These are phyloP conservation scores for Drosophila dives DNA, from an alignment of 2,888 invertebrate genomes.

Conservation along the genomic window DNA sequence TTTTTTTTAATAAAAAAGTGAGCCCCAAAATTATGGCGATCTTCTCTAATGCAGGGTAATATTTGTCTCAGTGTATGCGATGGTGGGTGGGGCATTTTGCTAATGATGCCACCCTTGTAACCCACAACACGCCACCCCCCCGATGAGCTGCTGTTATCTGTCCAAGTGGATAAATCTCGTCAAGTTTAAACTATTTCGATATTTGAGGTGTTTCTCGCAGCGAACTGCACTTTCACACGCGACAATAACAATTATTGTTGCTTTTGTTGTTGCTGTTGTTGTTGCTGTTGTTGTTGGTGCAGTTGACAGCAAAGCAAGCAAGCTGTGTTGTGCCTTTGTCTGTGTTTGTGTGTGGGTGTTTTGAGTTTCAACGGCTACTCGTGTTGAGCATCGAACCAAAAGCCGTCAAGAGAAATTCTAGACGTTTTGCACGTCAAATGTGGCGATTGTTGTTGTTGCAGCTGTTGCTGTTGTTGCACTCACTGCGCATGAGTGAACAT, in stretches of 20 bases:
- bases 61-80: background rate
- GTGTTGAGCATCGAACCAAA: slow-evolving; percentile 71
- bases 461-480: slow-evolving; percentile 46
- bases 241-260: slow-evolving; percentile 29
- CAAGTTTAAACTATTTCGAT: slow-evolving; percentile 16
- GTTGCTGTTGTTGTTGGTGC: slow-evolving; percentile 18
- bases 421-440: slow-evolving; percentile 77
- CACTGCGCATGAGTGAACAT: slow-evolving; percentile 80
- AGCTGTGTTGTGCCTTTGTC: slow-evolving; percentile 27
- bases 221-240: slow-evolving; percentile 65
- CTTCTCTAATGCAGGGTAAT: background rate
- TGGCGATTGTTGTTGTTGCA: slow-evolving; percentile 42
- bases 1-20: background rate
- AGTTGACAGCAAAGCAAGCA: slow-evolving; percentile 8
- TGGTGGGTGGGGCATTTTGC: slow-evolving; percentile 40
- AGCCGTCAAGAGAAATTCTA: slow-evolving; percentile 73
- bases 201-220: slow-evolving; percentile 15
- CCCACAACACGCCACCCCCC: background rate
- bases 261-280: background rate
- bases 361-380: slow-evolving; percentile 74
- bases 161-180: slow-evolving; percentile 31
- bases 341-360: slow-evolving; percentile 58
- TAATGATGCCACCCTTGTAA: slow-evolving; percentile 41
- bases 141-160: slow-evolving; percentile 13
- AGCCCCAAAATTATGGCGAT: background rate